Evolutionary conservation across 37 sponge, comb jelly and placozoan genomes (phyloP).

Genomic region (Geodia barretti): DNA sequence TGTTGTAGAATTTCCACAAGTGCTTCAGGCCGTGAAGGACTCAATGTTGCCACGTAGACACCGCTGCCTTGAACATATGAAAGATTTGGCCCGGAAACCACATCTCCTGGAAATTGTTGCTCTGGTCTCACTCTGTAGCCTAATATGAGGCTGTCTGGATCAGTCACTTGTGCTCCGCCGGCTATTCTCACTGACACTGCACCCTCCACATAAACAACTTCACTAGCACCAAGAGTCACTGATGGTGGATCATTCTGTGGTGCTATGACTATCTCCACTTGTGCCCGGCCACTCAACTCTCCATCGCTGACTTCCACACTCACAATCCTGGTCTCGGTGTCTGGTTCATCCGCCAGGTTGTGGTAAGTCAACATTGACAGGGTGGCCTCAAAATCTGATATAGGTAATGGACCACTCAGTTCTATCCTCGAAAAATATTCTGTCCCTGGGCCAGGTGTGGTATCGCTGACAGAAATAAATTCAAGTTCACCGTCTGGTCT

Average conservation of each 20-base stretch:
- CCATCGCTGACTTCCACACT: slow-evolving; percentile 59
- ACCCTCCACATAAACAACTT: slow-evolving; percentile 26
- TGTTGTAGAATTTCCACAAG: slow-evolving; percentile 13
- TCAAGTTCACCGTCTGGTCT: not conserved
- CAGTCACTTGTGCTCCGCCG: slow-evolving; percentile 8
- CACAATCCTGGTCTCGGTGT: not conserved
- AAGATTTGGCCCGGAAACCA: not conserved
- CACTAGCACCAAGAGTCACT: slow-evolving; percentile 17
- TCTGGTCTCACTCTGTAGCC: not conserved
- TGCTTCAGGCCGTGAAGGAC: not conserved
- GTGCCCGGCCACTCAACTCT: not conserved
- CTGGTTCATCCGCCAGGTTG: slow-evolving; percentile 72
- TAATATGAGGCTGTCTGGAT: slow-evolving; percentile 24
- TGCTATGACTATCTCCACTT: slow-evolving; percentile 15
- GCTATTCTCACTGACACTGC: slow-evolving; percentile 26
- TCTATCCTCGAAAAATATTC: no score
- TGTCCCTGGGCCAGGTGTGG: no score
- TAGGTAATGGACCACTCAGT: not conserved
- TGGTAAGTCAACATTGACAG: slow-evolving; percentile 41
- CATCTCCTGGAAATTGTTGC: slow-evolving; percentile 9
- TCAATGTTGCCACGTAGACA: not conserved
- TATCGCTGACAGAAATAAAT: not conserved
- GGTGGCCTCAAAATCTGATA: slow-evolving; percentile 17
- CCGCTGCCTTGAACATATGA: not conserved
- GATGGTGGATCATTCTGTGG: slow-evolving; percentile 54